Base-by-base conservation (phyloP, 2,113 vertebrate species). In the Pygoscelis antarcticus region DNA sequence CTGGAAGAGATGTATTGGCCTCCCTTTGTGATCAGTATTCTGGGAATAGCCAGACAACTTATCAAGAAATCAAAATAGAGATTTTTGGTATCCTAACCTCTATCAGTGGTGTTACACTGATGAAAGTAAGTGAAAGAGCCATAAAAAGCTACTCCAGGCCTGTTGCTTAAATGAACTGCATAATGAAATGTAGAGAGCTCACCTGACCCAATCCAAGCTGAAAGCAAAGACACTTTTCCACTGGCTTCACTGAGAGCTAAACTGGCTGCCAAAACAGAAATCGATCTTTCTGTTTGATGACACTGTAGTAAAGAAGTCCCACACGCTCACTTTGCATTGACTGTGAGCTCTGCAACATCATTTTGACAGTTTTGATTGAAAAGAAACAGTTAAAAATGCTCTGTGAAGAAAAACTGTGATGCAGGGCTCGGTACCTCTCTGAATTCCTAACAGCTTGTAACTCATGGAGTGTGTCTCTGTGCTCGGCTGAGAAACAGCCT, bases 341-440 rank as follows among this genome's bases (percentile, higher is more conserved):
- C 94, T 96, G 92, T 85, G 61, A 65, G 80, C 76, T 89, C 85
- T 51, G n/a, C 46, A 80, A 52, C 92, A 71, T 22, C 23, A 75
- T 76, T 85, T 89, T 96, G 92, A 87, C 76, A 95, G 92, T 87
- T 96, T 95, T 98, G 96, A 97, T 93, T 95, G 91, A 91, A 94
- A 96, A 60, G 42, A 95, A 97, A 77, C 69, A 93, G 87, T 94
- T 97, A 91, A 96, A 96, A 98, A 93, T 27, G 52, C 72, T 90
- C 88, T 55, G 89, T 80, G 70, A 96, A 90, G 66, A 80, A 90
- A 96, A 96, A 57, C 57, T 83, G 83, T 71, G 78, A 76, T 60
- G 58, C 58, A 44, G 61, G 57, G 40, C 81, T 94, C 1, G 1
- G 65, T 89, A 89, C 47, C 47, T 85, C 72, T 87, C 66, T 54